A percentile compares a stretch with the other conserved stretches of the same genome.
Evolutionary conservation across 2,888 invertebrate species (phyloP).

Genomic region (Drosophila kambysellisi): DNA sequence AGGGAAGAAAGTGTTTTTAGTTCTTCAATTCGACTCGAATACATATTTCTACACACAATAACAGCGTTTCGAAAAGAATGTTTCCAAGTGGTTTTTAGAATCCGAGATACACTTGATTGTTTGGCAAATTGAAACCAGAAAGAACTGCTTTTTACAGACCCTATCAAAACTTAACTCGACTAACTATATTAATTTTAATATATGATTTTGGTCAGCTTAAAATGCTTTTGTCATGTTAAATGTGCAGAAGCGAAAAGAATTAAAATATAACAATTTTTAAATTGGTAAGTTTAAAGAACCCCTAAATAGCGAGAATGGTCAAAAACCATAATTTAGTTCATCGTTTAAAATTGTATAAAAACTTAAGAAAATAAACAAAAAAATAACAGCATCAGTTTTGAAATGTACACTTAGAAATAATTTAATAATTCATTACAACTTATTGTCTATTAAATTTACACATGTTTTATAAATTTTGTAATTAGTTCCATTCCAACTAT

Average conservation of each 20-base stretch:
- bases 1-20: slow-evolving; percentile 63
- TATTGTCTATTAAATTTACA: neutral
- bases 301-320: neutral
- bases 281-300: neutral
- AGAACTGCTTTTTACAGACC: neutral
- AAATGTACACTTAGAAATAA: neutral
- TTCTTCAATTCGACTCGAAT: slow-evolving; percentile 3
- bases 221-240: neutral
- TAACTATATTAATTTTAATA: neutral
- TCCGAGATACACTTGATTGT: neutral
- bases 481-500: too few relatives aligned
- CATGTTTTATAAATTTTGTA: neutral
- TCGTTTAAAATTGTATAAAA: neutral
- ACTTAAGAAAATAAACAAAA: too few relatives aligned
- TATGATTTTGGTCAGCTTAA: neutral
- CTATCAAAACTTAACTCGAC: neutral
- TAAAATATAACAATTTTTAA: neutral
- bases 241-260: neutral
- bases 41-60: neutral
- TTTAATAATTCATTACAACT: neutral
- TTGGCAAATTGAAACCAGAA: neutral
- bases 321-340: rapidly evolving
- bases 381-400: neutral
- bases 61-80: slow-evolving; percentile 20
- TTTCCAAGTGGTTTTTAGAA: slow-evolving; percentile 13